Evolutionary conservation across 2,888 invertebrate genomes (phyloP).

Genomic region (Pandemis heparana): DNA sequence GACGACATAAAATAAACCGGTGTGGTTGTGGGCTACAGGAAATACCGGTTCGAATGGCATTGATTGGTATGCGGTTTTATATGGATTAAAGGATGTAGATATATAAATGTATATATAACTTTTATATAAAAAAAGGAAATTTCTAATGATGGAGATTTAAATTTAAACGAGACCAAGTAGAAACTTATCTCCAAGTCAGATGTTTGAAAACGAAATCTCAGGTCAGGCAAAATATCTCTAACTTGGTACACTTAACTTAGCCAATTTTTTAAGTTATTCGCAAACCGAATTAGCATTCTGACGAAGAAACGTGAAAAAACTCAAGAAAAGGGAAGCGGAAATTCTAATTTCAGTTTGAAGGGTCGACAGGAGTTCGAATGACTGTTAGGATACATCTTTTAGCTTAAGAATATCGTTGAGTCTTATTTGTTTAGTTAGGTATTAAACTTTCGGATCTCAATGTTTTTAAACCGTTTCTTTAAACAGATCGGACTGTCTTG

Average conservation of each 20-base stretch:
- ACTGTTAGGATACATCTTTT: slow-evolving; percentile 9
- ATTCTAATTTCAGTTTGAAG: slow-evolving; percentile 40
- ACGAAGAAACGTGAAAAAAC: slow-evolving; percentile 45
- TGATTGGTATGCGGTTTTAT: slow-evolving; percentile 5
- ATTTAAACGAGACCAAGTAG: background rate
- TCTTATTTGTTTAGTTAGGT: background rate
- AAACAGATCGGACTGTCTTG: background rate
- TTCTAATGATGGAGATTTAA: background rate
- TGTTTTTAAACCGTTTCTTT: background rate
- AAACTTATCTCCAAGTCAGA: background rate
- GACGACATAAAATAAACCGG: background rate
- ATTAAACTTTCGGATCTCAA: background rate
- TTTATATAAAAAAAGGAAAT: background rate
- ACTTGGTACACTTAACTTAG: slow-evolving; percentile 22
- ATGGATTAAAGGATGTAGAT: background rate
- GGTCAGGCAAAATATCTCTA: slow-evolving; percentile 1
- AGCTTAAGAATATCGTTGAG: background rate
- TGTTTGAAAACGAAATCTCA: background rate
- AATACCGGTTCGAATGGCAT: slow-evolving; percentile 2
- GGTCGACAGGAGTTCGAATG: slow-evolving; percentile 28
- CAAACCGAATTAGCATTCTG: slow-evolving; percentile 44
- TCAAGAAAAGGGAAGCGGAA: slow-evolving; percentile 34
- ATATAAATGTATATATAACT: background rate
- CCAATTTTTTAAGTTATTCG: slow-evolving; percentile 25
- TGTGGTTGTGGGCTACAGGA: slow-evolving; percentile 2